phyloP scores from a whole-genome alignment of 2,888 invertebrate genomes.

The Biston stratarius region DNA sequence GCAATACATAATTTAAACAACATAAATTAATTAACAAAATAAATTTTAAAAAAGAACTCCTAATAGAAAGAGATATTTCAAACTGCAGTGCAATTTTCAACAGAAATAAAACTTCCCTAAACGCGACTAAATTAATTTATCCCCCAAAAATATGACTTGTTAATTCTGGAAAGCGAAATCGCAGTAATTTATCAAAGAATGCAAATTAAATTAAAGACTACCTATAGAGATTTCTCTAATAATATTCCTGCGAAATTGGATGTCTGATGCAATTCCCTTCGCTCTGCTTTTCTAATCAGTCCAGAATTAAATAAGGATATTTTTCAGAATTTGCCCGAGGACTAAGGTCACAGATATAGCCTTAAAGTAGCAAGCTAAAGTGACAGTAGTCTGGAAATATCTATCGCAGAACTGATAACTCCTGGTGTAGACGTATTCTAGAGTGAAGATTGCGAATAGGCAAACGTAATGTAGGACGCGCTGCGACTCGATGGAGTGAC shows the following conservation, averaged over 20 bases:
- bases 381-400: too few relatives aligned
- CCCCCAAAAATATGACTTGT: slow-evolving; percentile 29
- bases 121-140: slow-evolving; percentile 23
- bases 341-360: too few relatives aligned
- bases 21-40: not conserved
- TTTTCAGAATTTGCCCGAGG: not conserved
- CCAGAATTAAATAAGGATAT: slow-evolving; percentile 23
- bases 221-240: slow-evolving; percentile 27
- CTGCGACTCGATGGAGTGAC: too few relatives aligned
- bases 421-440: too few relatives aligned
- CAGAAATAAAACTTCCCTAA: slow-evolving; percentile 21
- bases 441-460: too few relatives aligned
- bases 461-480: too few relatives aligned
- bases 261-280: slow-evolving; percentile 20
- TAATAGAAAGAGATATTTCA: not conserved
- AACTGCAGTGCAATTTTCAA: slow-evolving; percentile 6
- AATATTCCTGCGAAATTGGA: slow-evolving; percentile 34
- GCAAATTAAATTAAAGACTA: slow-evolving; percentile 37
- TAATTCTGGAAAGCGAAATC: slow-evolving; percentile 36
- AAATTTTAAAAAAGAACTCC: not conserved
- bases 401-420: too few relatives aligned
- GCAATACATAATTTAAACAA: not conserved
- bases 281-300: slow-evolving; percentile 39
- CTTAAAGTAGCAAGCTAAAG: too few relatives aligned
- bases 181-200: slow-evolving; percentile 41